A percentile compares a stretch with the other conserved stretches of the same genome.
Conservation (phyloP, 2,888 invertebrate species). For the Parnassius apollo region DNA sequence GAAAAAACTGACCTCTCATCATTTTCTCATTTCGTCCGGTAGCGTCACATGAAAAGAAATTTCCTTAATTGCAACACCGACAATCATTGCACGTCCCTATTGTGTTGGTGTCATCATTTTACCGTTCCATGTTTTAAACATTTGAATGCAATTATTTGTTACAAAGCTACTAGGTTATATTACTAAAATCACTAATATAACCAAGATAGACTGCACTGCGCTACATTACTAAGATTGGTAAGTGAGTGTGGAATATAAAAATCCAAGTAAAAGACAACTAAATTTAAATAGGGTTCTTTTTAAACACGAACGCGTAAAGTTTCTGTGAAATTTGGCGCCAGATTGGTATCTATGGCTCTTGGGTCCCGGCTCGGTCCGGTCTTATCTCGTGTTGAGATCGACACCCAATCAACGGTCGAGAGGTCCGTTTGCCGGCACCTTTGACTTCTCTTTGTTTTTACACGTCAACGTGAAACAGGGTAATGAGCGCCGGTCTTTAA, state of each 20-base stretch:
- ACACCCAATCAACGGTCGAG: slow-evolving; percentile 57
- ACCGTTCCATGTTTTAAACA: not conserved
- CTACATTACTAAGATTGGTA: no score
- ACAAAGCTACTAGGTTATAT: no score
- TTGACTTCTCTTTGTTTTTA: slow-evolving; percentile 60
- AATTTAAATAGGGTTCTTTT: slow-evolving; percentile 45
- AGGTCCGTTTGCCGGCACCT: slow-evolving; percentile 52
- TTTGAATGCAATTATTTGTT: no score
- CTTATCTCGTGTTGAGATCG: slow-evolving; percentile 65
- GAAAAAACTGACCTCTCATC: slow-evolving; percentile 60
- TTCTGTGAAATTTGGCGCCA: slow-evolving; percentile 78
- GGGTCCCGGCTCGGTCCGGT: slow-evolving; percentile 37
- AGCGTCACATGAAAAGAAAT: slow-evolving; percentile 43
- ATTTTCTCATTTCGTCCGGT: slow-evolving; percentile 59
- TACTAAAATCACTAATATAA: no score
- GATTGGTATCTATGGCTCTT: slow-evolving; percentile 55
- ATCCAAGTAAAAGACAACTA: slow-evolving; percentile 27
- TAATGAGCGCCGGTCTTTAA: slow-evolving; percentile 47
- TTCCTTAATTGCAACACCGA: slow-evolving; percentile 41
- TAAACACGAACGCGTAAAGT: slow-evolving; percentile 42
- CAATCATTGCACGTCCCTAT: slow-evolving; percentile 32
- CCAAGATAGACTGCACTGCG: no score
- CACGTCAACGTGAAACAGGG: slow-evolving; percentile 48
- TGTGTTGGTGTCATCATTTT: slow-evolving; percentile 23
- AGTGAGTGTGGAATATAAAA: no score